These are phyloP conservation scores for Drosophila nasuta DNA, from an alignment of 1,140 invertebrate genomes.

Conservation along the genomic window DNA sequence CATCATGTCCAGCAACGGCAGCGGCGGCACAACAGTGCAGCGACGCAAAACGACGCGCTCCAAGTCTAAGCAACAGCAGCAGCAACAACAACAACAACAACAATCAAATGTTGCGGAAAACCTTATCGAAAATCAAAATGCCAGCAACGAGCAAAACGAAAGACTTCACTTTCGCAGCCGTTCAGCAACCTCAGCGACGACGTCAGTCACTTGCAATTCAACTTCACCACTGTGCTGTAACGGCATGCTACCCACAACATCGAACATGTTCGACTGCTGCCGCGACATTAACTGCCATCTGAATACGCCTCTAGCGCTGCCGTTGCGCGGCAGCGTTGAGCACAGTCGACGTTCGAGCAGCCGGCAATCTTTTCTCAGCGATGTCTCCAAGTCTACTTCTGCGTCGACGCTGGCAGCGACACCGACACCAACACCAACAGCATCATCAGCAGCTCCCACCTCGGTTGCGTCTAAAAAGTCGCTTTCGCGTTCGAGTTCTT, in stretches of 20 bases:
- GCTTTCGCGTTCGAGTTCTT: slow-evolving; percentile 47
- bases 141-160: slow-evolving; percentile 71
- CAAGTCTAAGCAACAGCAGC: slow-evolving; percentile 64
- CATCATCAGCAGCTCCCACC: slow-evolving; percentile 47
- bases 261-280: slow-evolving; percentile 70
- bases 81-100: slow-evolving; percentile 52
- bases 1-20: slow-evolving; percentile 68
- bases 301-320: slow-evolving; percentile 59
- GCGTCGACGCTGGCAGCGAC: slow-evolving; percentile 32
- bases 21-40: slow-evolving; percentile 42
- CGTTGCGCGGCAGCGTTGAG: slow-evolving; percentile 58
- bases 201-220: slow-evolving; percentile 45
- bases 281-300: slow-evolving; percentile 78
- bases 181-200: slow-evolving; percentile 59
- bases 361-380: slow-evolving; percentile 61
- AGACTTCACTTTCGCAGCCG: slow-evolving; percentile 82
- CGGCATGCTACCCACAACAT: slow-evolving; percentile 59
- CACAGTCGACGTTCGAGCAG: slow-evolving; percentile 52
- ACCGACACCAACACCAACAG: slow-evolving; percentile 36
- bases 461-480: slow-evolving; percentile 48
- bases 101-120: slow-evolving; percentile 57
- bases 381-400: slow-evolving; percentile 27
- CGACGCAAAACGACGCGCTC: slow-evolving; percentile 68
- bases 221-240: slow-evolving; percentile 78
- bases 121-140: slow-evolving; percentile 53